These are phyloP conservation scores for Oceanites oceanicus DNA, from an alignment of 2,113 vertebrate genomes.

Conservation along the genomic window DNA sequence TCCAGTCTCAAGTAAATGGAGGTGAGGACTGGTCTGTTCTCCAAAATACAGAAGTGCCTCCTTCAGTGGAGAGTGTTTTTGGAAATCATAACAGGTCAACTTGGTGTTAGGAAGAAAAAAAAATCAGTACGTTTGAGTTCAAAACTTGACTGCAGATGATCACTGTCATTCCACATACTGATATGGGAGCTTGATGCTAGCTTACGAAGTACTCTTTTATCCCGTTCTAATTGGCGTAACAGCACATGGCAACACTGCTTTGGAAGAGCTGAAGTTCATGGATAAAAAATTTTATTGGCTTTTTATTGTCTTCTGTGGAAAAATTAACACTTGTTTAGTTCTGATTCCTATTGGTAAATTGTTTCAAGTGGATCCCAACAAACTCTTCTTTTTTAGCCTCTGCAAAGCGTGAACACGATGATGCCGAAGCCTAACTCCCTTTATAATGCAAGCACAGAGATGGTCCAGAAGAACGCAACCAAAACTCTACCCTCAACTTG, in stretches of 20 bases:
- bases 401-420: constrained; percentile 80
- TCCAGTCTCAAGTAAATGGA: not conserved
- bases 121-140: not conserved
- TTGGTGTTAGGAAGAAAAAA: not conserved
- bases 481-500: constrained; percentile 93
- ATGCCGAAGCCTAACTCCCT: constrained; percentile 78
- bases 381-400: constrained; percentile 77
- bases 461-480: constrained; percentile 80
- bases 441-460: constrained; percentile 81
- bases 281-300: not conserved
- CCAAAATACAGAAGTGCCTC: not conserved
- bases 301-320: not conserved
- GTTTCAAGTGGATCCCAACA: not conserved
- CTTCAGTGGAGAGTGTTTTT: not conserved
- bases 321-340: not conserved
- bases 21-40: not conserved
- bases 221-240: not conserved
- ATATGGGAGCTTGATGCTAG: not conserved
- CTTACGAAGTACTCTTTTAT: not conserved
- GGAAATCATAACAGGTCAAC: not conserved
- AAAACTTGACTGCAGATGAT: not conserved
- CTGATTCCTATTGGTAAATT: not conserved
- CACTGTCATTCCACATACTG: not conserved
- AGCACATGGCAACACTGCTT: not conserved
- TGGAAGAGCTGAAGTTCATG: not conserved